A percentile compares a stretch with the other conserved stretches of the same genome.
phyloP scores from a whole-genome alignment of 2,888 invertebrate species.

The Xestoiulus laeticollis region DNA sequence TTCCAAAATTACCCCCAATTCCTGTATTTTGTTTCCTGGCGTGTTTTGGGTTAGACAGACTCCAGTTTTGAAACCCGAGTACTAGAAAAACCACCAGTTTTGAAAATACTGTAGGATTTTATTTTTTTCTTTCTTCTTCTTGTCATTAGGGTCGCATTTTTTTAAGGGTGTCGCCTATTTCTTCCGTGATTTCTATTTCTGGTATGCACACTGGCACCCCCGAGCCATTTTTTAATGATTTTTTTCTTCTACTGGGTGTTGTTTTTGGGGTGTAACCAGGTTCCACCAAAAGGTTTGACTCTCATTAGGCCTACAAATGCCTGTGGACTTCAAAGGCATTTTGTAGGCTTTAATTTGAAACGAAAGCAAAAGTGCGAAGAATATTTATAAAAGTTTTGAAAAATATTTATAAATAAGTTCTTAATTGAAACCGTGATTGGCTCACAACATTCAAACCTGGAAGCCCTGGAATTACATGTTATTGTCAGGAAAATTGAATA shows the following conservation, averaged over 20 bases:
- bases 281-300: background rate
- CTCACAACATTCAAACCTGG: too few species aligned
- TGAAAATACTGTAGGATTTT: slow-evolving; percentile 8
- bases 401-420: background rate
- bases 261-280: slow-evolving; percentile 27
- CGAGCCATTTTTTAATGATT: slow-evolving; percentile 24
- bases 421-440: too few species aligned
- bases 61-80: slow-evolving; percentile 23
- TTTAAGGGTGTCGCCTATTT: background rate
- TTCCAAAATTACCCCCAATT: background rate
- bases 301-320: background rate
- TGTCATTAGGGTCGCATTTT: slow-evolving; percentile 15
- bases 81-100: slow-evolving; percentile 22
- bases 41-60: background rate
- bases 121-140: background rate
- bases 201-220: background rate
- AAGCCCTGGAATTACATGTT: too few species aligned
- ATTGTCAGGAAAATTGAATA: too few species aligned
- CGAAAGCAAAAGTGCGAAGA: background rate
- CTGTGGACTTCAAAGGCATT: background rate
- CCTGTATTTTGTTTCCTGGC: background rate
- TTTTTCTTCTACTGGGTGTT: background rate
- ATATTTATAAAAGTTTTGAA: background rate
- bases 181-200: slow-evolving; percentile 34
- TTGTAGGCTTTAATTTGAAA: background rate